phyloP scores from a whole-genome alignment of 2,797 vertebrate species.

The Acestrorhynchus altus region DNA sequence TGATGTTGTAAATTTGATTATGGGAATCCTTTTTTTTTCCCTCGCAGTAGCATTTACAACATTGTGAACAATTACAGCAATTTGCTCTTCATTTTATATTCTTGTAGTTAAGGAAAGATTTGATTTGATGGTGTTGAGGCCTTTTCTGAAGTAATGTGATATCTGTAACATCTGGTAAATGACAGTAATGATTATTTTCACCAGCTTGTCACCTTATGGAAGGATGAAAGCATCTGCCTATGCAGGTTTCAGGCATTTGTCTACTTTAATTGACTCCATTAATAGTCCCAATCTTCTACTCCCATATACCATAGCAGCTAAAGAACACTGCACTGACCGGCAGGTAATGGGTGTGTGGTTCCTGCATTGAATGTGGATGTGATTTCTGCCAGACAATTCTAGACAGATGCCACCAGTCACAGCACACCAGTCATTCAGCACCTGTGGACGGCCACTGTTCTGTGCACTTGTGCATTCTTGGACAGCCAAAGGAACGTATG shows the following conservation, averaged over 20 bases:
- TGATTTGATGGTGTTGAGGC: neutral
- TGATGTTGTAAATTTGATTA: neutral
- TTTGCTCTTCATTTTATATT: neutral
- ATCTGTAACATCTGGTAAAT: conserved; percentile 49
- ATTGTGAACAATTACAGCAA: conserved; percentile 3
- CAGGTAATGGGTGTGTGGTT: no score
- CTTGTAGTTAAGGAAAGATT: conserved; percentile 6
- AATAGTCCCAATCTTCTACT: no score
- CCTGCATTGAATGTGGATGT: no score
- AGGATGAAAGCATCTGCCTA: conserved; percentile 29
- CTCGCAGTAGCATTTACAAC: neutral
- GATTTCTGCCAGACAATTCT: no score
- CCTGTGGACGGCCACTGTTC: no score
- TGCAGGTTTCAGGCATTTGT: conserved; percentile 9
- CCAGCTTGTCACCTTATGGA: conserved; percentile 26
- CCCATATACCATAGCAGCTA: no score
- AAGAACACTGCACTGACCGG: no score
- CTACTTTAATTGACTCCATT: conserved; percentile 40
- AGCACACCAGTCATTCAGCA: no score
- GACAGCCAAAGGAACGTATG: no score
- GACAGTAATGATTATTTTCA: conserved; percentile 41
- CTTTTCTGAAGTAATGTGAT: neutral
- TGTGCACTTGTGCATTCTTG: no score
- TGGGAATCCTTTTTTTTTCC: neutral
- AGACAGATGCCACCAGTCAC: no score